Conservation (phyloP, 23 tunicate genomes). For the Aplidium turbinatum region DNA sequence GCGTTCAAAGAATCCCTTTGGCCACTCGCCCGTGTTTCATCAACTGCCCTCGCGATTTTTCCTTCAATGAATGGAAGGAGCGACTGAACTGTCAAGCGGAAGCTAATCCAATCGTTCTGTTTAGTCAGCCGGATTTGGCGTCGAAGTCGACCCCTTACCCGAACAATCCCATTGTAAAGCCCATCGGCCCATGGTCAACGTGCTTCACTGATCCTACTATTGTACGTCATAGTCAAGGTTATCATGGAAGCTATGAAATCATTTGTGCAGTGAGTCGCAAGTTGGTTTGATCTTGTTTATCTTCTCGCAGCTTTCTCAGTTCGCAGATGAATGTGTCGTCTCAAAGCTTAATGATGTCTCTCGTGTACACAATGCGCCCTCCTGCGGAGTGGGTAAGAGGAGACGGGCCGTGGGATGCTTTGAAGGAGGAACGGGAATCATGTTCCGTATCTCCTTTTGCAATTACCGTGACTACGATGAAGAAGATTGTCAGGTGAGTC, state of each 20-base stretch:
- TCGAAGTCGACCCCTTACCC: not conserved
- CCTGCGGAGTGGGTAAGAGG: slow-evolving; percentile 61
- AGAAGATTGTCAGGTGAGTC: slow-evolving; percentile 63
- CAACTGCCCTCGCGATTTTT: slow-evolving; percentile 34
- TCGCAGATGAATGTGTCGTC: too few relatives aligned
- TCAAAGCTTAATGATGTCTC: too few relatives aligned
- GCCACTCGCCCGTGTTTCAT: slow-evolving; percentile 43
- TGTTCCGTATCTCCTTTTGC: slow-evolving; percentile 54
- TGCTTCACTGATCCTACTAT: slow-evolving; percentile 39
- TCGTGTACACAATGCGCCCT: too few relatives aligned
- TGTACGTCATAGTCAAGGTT: too few relatives aligned
- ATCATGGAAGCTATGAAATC: too few relatives aligned
- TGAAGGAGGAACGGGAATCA: slow-evolving; percentile 49
- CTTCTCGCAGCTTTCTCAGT: too few relatives aligned
- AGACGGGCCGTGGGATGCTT: slow-evolving; percentile 65
- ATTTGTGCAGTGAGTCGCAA: too few relatives aligned
- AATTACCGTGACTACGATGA: slow-evolving; percentile 43
- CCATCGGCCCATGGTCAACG: slow-evolving; percentile 81
- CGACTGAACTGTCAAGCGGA: not conserved
- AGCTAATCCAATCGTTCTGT: too few relatives aligned
- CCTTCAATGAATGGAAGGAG: slow-evolving; percentile 51
- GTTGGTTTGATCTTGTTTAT: too few relatives aligned
- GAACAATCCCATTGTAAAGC: not conserved
- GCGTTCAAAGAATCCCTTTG: slow-evolving; percentile 26
- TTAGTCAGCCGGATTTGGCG: too few relatives aligned